These are phyloP conservation scores for Drosophila repleta DNA, from an alignment of 1,140 invertebrate genomes.

Conservation along the genomic window DNA sequence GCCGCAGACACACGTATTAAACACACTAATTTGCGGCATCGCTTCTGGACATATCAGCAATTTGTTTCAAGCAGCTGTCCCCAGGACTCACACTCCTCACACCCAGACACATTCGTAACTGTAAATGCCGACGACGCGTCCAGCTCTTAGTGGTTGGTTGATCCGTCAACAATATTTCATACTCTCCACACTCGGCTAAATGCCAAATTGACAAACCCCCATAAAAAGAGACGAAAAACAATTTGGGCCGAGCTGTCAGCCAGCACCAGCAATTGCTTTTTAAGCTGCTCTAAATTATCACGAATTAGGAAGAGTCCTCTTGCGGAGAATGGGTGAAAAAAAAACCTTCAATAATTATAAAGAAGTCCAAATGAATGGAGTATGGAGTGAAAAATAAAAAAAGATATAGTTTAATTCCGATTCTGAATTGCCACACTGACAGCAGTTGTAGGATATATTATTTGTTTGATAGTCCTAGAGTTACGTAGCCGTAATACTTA, in stretches of 20 bases:
- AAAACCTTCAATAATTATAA: too few relatives aligned
- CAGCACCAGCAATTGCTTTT: conserved; percentile 1
- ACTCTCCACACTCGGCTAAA: conserved; percentile 32
- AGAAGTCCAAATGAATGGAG: too few relatives aligned
- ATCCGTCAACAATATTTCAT: conserved; percentile 53
- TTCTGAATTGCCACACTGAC: too few relatives aligned
- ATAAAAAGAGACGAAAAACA: conserved; percentile 41
- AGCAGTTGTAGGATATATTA: too few relatives aligned
- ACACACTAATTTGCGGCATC: conserved; percentile 82
- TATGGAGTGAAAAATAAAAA: too few relatives aligned
- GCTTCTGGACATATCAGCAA: conserved; percentile 81
- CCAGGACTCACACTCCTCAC: conserved; percentile 12
- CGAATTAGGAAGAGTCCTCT: neutral
- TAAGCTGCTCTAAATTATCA: neutral
- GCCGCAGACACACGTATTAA: conserved; percentile 71
- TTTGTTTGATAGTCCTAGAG: too few relatives aligned
- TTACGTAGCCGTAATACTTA: too few relatives aligned
- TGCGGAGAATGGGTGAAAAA: too few relatives aligned
- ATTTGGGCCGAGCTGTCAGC: conserved; percentile 31
- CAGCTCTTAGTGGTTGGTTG: conserved; percentile 29
- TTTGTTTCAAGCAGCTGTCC: conserved; percentile 75
- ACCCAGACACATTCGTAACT: conserved; percentile 16
- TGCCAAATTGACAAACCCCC: conserved; percentile 66
- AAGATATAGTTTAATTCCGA: too few relatives aligned
- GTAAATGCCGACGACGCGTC: conserved; percentile 30